Base-by-base conservation (phyloP, 1,140 invertebrate species). In the Drosophila rhopaloa region DNA sequence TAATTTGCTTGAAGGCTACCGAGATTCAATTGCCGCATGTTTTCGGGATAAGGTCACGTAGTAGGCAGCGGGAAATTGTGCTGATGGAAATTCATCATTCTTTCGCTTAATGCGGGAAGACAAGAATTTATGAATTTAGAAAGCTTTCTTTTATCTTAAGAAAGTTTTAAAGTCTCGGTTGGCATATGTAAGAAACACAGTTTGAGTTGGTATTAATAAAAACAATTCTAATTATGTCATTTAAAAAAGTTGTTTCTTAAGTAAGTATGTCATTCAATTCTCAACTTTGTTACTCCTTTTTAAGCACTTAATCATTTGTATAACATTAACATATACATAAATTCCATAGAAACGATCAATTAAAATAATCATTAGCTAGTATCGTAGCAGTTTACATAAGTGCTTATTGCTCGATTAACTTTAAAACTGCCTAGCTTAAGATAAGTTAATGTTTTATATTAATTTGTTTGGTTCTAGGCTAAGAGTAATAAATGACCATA, bases 1-100 rank as follows among this genome's bases (percentile, higher is more conserved):
- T 37, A 70, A 71, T 71, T 56, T 71, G 43, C 50, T 56, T 11
- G 43, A 16, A 68, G 44, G 67, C 67, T 71, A 48, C 67, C 51
- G 44, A 71, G 44, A 48, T 71, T 71, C 65, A 48, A 57, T 58
- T 71, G 65, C 27, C 65, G 10, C 32, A 35, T 38, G 32, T 13
- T 37, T 47, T 40, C 8, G 44, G 37, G n/a, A 71, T 37, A 19
- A 58, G 65, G 67, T 71, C 67, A 71, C 65, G 67, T 71, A 65
- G 61, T 41, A 46, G 14, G 13, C 35, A 32, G 43, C 50, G 16
- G 65, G 35, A 24, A 71, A 70, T 71, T 40, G 19, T 70, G 43
- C 37, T 29, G 53, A 71, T 58, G 51, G 37, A 58, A 71, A 71
- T 19, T 32, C 44, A 37, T 44, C 11, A 68, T 53, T 66, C 38